A percentile compares a stretch with the other conserved stretches of the same genome.
Conservation (phyloP, 2,888 invertebrate species). For the Orchesella flavescens region DNA sequence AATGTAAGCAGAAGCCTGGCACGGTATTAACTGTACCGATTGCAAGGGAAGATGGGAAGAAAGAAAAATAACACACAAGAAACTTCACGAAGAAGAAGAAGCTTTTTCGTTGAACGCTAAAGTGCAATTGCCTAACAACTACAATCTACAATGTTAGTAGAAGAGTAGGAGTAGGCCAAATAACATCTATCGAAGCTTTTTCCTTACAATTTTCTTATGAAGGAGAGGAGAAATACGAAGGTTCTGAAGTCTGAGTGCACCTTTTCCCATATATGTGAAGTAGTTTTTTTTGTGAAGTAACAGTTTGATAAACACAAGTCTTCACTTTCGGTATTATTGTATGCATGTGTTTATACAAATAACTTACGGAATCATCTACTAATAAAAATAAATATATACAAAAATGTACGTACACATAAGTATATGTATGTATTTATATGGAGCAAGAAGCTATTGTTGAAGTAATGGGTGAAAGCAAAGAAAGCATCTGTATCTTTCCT, state of each 20-base stretch:
- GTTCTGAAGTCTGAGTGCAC: slow-evolving; percentile 1
- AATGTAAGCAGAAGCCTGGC: neutral
- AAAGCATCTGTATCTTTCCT: slow-evolving; percentile 41
- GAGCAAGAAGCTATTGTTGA: slow-evolving; percentile 1
- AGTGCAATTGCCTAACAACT: neutral
- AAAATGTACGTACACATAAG: neutral
- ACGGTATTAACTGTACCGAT: neutral
- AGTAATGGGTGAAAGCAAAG: slow-evolving; percentile 31
- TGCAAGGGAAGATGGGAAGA: neutral
- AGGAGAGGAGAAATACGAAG: neutral
- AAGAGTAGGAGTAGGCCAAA: neutral
- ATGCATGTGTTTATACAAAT: slow-evolving; percentile 21
- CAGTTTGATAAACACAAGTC: slow-evolving; percentile 19
- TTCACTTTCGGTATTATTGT: slow-evolving; percentile 1
- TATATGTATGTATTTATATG: no score
- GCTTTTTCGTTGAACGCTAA: neutral
- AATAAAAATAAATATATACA: neutral
- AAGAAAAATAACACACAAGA: neutral
- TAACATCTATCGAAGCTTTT: neutral
- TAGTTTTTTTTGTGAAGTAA: slow-evolving; percentile 1
- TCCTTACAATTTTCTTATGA: neutral
- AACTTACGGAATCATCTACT: neutral
- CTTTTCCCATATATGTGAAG: neutral
- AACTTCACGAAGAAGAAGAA: neutral
- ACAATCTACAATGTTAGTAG: neutral